A percentile compares a stretch with the other conserved stretches of the same genome.
Conservation (phyloP, 2,888 invertebrate species). For the Coleophora deauratella region DNA sequence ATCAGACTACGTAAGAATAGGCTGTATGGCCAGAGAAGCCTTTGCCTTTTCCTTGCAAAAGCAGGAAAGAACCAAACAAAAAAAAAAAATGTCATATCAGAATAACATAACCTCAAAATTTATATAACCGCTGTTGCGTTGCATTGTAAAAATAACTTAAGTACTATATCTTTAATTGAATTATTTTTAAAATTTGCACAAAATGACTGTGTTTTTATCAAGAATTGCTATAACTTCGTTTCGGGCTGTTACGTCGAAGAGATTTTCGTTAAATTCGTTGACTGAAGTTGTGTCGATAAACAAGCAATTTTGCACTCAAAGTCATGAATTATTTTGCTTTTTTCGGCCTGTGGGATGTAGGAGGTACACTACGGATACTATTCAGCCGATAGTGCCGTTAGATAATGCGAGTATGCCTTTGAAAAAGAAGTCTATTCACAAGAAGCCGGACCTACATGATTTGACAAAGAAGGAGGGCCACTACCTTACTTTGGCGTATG, state of each 20-base stretch:
- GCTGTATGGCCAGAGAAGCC: too few species aligned
- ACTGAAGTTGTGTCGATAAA: slow-evolving; percentile 23
- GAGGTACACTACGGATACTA: slow-evolving; percentile 34
- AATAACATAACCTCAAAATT: slow-evolving; percentile 24
- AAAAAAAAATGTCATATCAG: slow-evolving; percentile 1
- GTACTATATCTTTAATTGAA: too few species aligned
- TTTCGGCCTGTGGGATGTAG: slow-evolving; percentile 17
- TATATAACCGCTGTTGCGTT: neutral
- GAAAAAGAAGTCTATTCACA: slow-evolving; percentile 57
- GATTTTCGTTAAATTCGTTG: slow-evolving; percentile 21
- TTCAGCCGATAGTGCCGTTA: slow-evolving; percentile 36
- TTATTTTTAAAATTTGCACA: slow-evolving; percentile 5
- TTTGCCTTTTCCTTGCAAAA: too few species aligned
- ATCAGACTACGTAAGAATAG: too few species aligned
- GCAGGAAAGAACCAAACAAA: too few species aligned
- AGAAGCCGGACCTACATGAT: slow-evolving; percentile 46
- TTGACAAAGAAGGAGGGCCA: slow-evolving; percentile 70
- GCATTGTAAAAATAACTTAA: too few species aligned
- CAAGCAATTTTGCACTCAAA: slow-evolving; percentile 24
- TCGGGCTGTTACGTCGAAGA: slow-evolving; percentile 27
- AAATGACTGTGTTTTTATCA: slow-evolving; percentile 58
- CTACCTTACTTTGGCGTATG: slow-evolving; percentile 83
- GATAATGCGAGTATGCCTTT: slow-evolving; percentile 49
- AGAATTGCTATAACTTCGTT: slow-evolving; percentile 43
- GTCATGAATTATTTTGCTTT: slow-evolving; percentile 24